Base-by-base conservation (phyloP, 2,113 vertebrate species). In the Melierax canorus region DNA sequence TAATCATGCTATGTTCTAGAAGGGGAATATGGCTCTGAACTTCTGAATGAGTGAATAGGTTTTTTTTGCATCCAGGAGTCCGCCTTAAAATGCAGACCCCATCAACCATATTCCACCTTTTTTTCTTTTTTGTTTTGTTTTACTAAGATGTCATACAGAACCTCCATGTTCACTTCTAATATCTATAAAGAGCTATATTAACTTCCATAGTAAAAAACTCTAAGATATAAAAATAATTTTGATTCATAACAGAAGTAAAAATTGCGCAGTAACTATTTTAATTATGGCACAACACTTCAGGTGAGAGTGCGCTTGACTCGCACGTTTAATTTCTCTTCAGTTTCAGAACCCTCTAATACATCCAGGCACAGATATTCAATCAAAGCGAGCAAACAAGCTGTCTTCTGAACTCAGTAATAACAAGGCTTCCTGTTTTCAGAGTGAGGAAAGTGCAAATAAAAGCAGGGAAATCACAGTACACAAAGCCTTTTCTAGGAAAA, bases 401-500 rank as follows among this genome's bases (percentile, higher is more conserved):
- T 58, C 38, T 75, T 86, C 71, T 79, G 43, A 63, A 67, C 67
- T 71, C 76, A 96, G 76, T 91, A 91, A 94, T 94, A 97, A 96
- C 55, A 78, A 84, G 50, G 29, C n/a, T 86, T 95, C 82, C 96
- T 92, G 46, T 50, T 97, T 96, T 96, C 81, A 89, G 59, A 95
- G 77, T 45, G 77, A 78, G 79, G 36, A 95, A 93, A 97, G 66
- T 85, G 60, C 82, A 90, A 96, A 69, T 78, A 63, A 92, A 94
- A 93, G 51, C 59, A 76, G 63, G 8, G 41, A 56, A 92, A 45
- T 92, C 46, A 83, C 51, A 56, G 71, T 51, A 86, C 85, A 73
- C 56, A 91, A 68, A 93, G 55, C n/a, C 60, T 90, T 97, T 97
- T 97, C 97, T 73, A 90, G 78, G 93, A 98, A 97, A 73, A 77